These are phyloP conservation scores for Blera fallax DNA, from an alignment of 2,888 invertebrate species.

Conservation along the genomic window DNA sequence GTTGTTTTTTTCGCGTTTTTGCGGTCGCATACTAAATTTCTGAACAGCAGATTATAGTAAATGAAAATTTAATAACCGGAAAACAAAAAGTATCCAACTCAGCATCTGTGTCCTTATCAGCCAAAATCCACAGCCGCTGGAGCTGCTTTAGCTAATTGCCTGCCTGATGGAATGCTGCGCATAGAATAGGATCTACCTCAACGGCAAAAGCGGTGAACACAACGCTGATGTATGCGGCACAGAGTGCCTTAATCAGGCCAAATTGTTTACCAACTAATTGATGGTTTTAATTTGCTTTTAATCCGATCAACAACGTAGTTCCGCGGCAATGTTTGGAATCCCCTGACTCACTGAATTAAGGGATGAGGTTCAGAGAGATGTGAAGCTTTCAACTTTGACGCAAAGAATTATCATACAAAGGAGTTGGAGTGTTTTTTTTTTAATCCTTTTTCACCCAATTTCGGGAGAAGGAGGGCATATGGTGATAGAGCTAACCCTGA, in stretches of 20 bases:
- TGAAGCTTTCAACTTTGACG: not conserved
- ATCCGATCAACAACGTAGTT: slow-evolving; percentile 36
- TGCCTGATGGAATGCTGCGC: not conserved
- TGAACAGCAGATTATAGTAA: slow-evolving; percentile 6
- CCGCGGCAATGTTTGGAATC: not conserved
- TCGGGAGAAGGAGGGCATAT: not conserved
- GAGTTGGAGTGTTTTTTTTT: not conserved
- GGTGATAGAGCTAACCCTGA: not conserved
- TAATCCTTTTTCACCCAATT: not conserved
- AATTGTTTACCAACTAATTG: slow-evolving; percentile 56
- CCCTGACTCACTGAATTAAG: not conserved
- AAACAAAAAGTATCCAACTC: not conserved
- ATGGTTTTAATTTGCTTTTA: slow-evolving; percentile 51
- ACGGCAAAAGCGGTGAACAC: not conserved
- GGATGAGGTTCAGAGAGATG: not conserved
- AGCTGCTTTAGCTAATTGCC: not conserved
- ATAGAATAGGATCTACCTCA: not conserved
- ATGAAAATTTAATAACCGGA: slow-evolving; percentile 35
- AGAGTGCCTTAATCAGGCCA: not conserved
- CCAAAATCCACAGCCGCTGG: not conserved
- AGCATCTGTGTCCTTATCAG: not conserved
- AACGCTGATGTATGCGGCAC: not conserved
- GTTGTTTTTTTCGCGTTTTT: not conserved
- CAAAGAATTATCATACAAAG: slow-evolving; percentile 16
- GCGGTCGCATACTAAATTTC: not conserved